phyloP scores from a whole-genome alignment of 1,140 invertebrate species.

The Heterodera carotae region DNA sequence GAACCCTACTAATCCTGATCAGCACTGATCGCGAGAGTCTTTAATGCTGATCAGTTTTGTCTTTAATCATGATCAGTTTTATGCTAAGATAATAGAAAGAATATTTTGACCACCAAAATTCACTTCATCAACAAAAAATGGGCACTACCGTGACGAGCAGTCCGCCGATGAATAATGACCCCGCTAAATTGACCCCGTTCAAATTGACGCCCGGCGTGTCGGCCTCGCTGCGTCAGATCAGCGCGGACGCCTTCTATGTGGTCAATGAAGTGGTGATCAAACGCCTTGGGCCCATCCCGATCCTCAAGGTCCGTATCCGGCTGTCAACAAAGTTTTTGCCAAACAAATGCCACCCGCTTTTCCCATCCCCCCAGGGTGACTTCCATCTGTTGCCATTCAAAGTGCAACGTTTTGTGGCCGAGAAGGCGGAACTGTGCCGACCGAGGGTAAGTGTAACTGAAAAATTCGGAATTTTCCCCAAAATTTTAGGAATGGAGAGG shows the following conservation, averaged over 20 bases:
- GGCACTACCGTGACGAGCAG: neutral
- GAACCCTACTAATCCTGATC: too few relatives aligned
- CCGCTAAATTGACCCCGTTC: conserved; percentile 37
- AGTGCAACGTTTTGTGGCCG: conserved; percentile 65
- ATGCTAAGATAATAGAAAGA: too few relatives aligned
- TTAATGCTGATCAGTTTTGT: too few relatives aligned
- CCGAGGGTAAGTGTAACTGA: conserved; percentile 43
- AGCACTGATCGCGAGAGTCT: too few relatives aligned
- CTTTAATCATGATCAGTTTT: too few relatives aligned
- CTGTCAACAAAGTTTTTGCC: conserved; percentile 11
- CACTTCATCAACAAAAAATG: too few relatives aligned
- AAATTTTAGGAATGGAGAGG: too few relatives aligned
- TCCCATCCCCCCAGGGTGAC: conserved; percentile 49
- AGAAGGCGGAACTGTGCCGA: conserved; percentile 65
- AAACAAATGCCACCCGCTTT: too few relatives aligned
- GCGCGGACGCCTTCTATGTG: conserved; percentile 62
- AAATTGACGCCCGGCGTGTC: conserved; percentile 42
- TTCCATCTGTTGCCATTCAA: conserved; percentile 64
- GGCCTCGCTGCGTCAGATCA: conserved; percentile 55
- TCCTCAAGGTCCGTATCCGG: conserved; percentile 41
- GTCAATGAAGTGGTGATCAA: conserved; percentile 62
- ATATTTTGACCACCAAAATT: too few relatives aligned
- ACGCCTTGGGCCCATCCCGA: conserved; percentile 60
- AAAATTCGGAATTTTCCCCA: too few relatives aligned
- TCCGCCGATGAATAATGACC: conserved; percentile 21